Evolutionary conservation across 2,888 invertebrate genomes (phyloP), one percentile per base, ranked within the genome.

Genomic region (Mesoligia furuncula): DNA sequence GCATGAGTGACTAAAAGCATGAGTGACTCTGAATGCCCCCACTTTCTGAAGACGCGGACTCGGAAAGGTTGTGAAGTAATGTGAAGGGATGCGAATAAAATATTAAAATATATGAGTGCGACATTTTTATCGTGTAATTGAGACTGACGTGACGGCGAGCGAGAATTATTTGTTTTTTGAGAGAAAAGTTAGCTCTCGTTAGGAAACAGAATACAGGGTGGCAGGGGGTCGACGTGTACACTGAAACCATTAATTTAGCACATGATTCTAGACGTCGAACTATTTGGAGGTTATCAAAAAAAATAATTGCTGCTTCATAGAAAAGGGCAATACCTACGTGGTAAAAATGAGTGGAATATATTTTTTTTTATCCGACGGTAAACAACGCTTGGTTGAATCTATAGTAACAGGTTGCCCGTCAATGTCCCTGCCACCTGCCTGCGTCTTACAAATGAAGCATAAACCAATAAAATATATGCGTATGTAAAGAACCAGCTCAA

Each of bases 51-150:
- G 81, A 73, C 31, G 51, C 39, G 61, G 65, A 66, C 73, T 81
- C 59, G 39, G 36, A 66, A 73, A 66, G 74, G 68, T 74, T 79
- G 74, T 64, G 59, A 79, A 68, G 67, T 70, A 72, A 81, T 68
- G n/a, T 51, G 62, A 78, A 77, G 45, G 66, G 72, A 80, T 57
- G 71, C 69, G 72, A 75, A 79, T 79, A 72, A 83, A 83, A 83
- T 75, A 83, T 75, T 75, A 73, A 83, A 83, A 83, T 73, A 62
- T 62, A 75, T 75, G 75, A 64, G 72, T 64, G 70, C 48, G 73
- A 70, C 64, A 83, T 83, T 83, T 83, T 73, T 78, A 78, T 75
- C 66, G 70, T 64, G 75, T 84, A 84, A 81, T 84, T 75, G 81
- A 84, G 81, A 84, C 59, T 72, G 73, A 81, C 64, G 72, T 62